Evolutionary conservation across 2,113 vertebrate species (phyloP).

Genomic region (Tenrec ecaudatus): DNA sequence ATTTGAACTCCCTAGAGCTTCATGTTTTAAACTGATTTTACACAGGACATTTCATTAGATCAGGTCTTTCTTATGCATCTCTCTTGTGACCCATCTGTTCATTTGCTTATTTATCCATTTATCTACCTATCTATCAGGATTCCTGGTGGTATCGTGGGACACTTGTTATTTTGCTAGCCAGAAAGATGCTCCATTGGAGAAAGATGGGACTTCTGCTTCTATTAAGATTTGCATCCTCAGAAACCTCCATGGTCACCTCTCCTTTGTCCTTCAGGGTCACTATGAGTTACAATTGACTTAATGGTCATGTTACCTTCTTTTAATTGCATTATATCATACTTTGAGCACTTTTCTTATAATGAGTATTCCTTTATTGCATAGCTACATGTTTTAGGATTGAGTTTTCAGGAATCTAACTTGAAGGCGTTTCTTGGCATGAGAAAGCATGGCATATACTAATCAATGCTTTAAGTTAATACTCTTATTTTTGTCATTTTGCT

Average conservation of each 20-base stretch:
- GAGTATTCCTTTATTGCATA: not conserved
- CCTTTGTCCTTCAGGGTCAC: too few relatives aligned
- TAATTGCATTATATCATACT: not conserved
- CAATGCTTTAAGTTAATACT: not conserved
- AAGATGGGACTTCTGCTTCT: too few relatives aligned
- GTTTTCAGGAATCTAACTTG: not conserved
- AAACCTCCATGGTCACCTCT: too few relatives aligned
- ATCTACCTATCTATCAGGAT: not conserved
- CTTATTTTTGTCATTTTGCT: not conserved
- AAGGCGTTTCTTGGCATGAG: not conserved
- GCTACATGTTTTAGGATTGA: not conserved
- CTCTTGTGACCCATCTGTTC: not conserved
- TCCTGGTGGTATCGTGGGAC: too few relatives aligned
- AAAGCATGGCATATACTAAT: not conserved
- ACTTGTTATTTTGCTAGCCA: too few relatives aligned
- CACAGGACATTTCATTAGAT: not conserved
- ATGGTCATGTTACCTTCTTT: too few relatives aligned
- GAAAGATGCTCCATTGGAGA: too few relatives aligned
- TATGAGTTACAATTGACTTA: too few relatives aligned
- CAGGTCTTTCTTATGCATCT: not conserved
- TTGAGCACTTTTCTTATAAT: not conserved
- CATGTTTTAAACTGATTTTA: not conserved
- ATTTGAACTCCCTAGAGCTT: not conserved
- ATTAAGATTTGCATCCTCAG: too few relatives aligned
- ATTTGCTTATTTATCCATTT: not conserved